These are phyloP conservation scores for Laticauda colubrina DNA, from an alignment of 2,113 vertebrate species.

Conservation along the genomic window DNA sequence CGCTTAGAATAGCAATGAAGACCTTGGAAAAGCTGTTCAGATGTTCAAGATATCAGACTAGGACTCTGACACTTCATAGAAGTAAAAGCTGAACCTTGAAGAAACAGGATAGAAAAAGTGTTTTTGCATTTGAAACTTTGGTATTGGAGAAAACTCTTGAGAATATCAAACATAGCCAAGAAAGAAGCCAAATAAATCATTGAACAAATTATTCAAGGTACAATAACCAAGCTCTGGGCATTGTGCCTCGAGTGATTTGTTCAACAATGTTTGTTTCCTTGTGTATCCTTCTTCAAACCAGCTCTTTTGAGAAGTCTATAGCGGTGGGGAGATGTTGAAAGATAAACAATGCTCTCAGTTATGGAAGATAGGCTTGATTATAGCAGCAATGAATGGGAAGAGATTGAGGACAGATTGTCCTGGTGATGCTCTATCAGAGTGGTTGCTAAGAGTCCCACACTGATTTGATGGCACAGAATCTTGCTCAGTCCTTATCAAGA, in stretches of 20 bases:
- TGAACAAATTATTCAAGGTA: background rate
- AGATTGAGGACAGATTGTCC: background rate
- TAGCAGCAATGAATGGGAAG: background rate
- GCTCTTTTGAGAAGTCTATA: background rate
- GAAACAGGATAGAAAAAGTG: background rate
- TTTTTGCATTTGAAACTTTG: background rate
- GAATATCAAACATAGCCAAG: background rate
- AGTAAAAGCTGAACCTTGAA: background rate
- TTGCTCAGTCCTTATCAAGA: background rate
- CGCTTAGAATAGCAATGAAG: background rate
- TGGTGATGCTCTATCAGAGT: background rate
- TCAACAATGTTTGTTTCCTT: background rate
- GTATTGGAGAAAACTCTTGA: background rate
- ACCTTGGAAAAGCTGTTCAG: background rate
- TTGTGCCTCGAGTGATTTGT: background rate
- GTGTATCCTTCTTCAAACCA: background rate
- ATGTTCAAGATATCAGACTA: background rate
- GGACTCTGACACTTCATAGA: background rate
- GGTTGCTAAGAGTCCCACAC: background rate
- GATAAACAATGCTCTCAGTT: background rate
- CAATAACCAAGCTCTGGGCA: background rate
- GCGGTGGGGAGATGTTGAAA: background rate
- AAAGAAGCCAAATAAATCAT: background rate
- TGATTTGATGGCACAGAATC: background rate
- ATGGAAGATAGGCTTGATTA: background rate